Conservation (phyloP, 2,113 vertebrate genomes). For the Petrocephalus microphthalmus region DNA sequence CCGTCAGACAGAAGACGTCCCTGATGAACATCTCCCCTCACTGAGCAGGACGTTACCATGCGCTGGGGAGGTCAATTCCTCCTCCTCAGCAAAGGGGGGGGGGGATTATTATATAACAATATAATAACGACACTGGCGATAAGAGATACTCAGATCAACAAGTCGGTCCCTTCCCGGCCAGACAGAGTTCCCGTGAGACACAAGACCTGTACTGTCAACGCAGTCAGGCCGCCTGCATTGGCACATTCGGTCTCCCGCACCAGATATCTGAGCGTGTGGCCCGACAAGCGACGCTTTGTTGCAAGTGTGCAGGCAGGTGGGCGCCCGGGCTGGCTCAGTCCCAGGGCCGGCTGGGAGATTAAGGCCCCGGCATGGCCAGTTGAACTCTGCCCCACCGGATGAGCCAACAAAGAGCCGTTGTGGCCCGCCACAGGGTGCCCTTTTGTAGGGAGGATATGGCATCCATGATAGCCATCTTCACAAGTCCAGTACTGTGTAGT, state of each 20-base stretch:
- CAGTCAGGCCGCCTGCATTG: no score
- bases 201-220: background rate
- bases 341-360: conserved; percentile 5
- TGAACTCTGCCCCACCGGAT: background rate
- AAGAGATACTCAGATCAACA: background rate
- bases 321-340: background rate
- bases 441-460: background rate
- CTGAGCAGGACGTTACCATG: background rate
- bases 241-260: background rate
- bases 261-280: background rate
- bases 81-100: background rate
- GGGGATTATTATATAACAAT: background rate
- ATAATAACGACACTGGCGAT: background rate
- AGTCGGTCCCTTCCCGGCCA: background rate
- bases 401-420: background rate
- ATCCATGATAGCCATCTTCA: background rate
- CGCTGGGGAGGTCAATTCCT: background rate
- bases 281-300: background rate
- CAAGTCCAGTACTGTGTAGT: background rate
- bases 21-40: background rate
- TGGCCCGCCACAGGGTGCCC: background rate
- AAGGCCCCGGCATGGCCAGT: background rate
- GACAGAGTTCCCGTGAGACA: background rate
- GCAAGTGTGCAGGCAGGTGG: background rate
- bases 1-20: background rate